Evolutionary conservation across 1,140 invertebrate genomes (phyloP), one percentile per base, ranked within the genome.

Genomic region (Megalopta genalis): DNA sequence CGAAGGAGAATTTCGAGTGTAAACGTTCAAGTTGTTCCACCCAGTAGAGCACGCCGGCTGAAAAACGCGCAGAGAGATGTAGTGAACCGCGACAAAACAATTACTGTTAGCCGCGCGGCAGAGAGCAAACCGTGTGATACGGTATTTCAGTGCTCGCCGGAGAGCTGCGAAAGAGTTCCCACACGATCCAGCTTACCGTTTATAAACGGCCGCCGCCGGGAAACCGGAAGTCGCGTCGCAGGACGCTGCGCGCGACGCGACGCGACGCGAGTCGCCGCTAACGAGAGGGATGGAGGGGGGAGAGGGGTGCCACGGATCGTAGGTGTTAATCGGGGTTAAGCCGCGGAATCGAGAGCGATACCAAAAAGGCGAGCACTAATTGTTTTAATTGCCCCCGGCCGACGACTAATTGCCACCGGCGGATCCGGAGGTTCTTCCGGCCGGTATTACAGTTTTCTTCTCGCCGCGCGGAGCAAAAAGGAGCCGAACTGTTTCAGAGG

Each of bases 351-450:
- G n/a, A 70, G 25, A 39, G 7, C 4, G 25, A 49, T 18, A 39
- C 21, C 49, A 37, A 63, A 73, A 71, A 42, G 25, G 8, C 68
- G 60, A 59, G 68, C 25, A 8, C 9, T 49, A 57, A 78, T 64
- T 73, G 67, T 54, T 71, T 77, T 64, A 77, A 77, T 77, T 71
- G 67, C 37, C 42, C 42, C 7, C n/a, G 16, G 12, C 6, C n/a
- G 32, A 1, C 49, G 27, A 77, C 42, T 70, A 77, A 77, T 77
- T 77, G 37, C 46, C 64, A 6, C 25, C 42, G 16, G 2, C 21
- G 21, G 14, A 65, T 59, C 18, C 49, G 46, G n/a, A 75, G 25
- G 12, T 75, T 16, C n/a, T n/a, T 32, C 12, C 32, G 18, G 27
- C 10, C 8, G 27, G 42, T 69, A 62, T 77, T 64, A 42, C 57